Base-by-base conservation (phyloP, 2,888 invertebrate genomes). In the Eledona agricola region DNA sequence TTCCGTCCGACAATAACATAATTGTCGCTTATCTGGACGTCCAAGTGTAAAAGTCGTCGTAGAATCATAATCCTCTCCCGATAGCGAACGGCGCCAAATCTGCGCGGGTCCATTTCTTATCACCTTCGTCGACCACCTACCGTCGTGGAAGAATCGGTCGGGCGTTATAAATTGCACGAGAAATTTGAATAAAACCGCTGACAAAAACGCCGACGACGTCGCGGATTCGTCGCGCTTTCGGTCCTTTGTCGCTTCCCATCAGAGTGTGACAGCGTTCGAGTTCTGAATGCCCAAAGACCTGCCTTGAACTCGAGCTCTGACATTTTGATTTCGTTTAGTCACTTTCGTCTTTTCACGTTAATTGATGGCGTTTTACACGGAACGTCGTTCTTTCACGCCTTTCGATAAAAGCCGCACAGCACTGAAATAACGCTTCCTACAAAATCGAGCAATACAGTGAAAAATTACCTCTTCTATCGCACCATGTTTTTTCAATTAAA, bases 31-130 rank as follows among this genome's bases (percentile, higher is more conserved):
- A 50, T 50, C 50, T 40, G 25, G 38, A 37, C 9, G 26, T 15
- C 16, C 15, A 50, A 50, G 50, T 50, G 50, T 50, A 50, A 40
- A 50, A 50, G 50, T 50, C 40, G 50, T 31, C 50, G 50, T 50
- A 50, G 40, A 50, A 50, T 10, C 29, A 40, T 50, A 37, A 47
- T 37, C 47, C 20, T 19, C 15, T 3, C 17, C 9, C 15, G 35
- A 26, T 26, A 46, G 16, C 12, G 17, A 16, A 17, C 7, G 50
- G 50, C 50, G 50, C 50, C 50, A 20, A n/a, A n/a, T n/a, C n/a
- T n/a, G n/a, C n/a, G n/a, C n/a, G n/a, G n/a, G n/a, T n/a, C n/a
- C n/a, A n/a, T n/a, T n/a, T n/a, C n/a, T n/a, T n/a, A n/a, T n/a
- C n/a, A n/a, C n/a, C n/a, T n/a, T n/a, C n/a, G n/a, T n/a, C n/a